A percentile compares a stretch with the other conserved stretches of the same genome.
These are phyloP conservation scores for Trigoniulus corallinus DNA, from an alignment of 1,140 invertebrate genomes.

Conservation along the genomic window DNA sequence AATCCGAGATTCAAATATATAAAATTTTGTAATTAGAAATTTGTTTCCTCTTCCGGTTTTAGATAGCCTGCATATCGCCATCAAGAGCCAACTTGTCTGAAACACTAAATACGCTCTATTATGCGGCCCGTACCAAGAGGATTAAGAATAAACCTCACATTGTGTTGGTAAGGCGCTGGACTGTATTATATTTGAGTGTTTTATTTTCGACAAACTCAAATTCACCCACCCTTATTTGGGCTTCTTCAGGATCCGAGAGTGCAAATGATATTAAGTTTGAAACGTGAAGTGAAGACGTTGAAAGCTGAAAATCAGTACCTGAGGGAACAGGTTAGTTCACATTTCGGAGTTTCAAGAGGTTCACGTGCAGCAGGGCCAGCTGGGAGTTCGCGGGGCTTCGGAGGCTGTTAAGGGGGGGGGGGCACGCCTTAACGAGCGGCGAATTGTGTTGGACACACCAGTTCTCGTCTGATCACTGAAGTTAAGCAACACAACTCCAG, in stretches of 20 bases:
- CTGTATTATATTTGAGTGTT: too few species aligned
- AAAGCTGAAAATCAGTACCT: constrained; percentile 85
- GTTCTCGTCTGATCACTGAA: too few species aligned
- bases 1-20: not conserved
- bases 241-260: constrained; percentile 64
- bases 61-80: constrained; percentile 86
- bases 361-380: too few species aligned
- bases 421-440: too few species aligned
- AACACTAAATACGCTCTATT: constrained; percentile 77
- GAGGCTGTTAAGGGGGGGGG: too few species aligned
- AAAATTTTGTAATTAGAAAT: not conserved
- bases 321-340: constrained; percentile 34
- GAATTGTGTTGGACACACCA: too few species aligned
- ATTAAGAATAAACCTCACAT: constrained; percentile 77
- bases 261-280: constrained; percentile 72
- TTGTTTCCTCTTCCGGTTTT: constrained; percentile 13
- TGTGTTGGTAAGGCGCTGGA: constrained; percentile 70
- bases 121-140: constrained; percentile 68
- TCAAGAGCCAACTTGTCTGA: constrained; percentile 70
- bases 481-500: too few species aligned
- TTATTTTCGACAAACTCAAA: constrained; percentile 2
- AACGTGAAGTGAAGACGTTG: constrained; percentile 69
- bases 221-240: not conserved
- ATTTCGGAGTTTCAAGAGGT: not conserved
- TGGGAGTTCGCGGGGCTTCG: too few species aligned